phyloP scores from a whole-genome alignment of 2,113 vertebrate genomes.

The Scatophagus argus region DNA sequence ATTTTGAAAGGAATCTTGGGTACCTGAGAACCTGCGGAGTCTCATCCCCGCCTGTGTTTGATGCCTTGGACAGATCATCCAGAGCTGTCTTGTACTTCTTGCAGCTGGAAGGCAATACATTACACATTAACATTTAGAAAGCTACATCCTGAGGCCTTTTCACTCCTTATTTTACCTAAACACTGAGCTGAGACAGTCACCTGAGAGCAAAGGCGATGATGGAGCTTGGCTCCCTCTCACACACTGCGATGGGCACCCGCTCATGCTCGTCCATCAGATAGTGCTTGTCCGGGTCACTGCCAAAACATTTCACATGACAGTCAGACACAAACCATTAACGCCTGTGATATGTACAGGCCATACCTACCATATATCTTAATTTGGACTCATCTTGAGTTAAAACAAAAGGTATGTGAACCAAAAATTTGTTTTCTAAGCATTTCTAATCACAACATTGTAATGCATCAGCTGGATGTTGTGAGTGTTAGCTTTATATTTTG shows the following conservation, averaged over 20 bases:
- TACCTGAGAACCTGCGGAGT: conserved; percentile 84
- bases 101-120: conserved; percentile 83
- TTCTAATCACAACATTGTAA: background rate
- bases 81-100: conserved; percentile 97
- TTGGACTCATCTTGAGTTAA: background rate
- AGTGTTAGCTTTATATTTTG: background rate
- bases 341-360: background rate
- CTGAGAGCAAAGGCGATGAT: conserved; percentile 99
- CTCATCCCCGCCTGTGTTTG: conserved; percentile 87
- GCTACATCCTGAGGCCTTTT: background rate
- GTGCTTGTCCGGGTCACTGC: conserved; percentile 97
- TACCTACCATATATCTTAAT: background rate
- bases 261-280: conserved; percentile 98
- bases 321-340: background rate
- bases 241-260: conserved; percentile 96
- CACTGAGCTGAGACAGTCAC: conserved; percentile 74
- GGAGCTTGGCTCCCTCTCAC: conserved; percentile 97
- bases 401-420: background rate
- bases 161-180: too few relatives aligned
- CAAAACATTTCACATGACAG: conserved; percentile 11
- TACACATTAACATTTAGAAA: background rate
- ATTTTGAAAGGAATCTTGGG: too few relatives aligned
- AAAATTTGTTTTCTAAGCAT: background rate
- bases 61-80: conserved; percentile 92
- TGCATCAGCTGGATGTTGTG: background rate